Evolutionary conservation across 1,140 invertebrate species (phyloP).

Genomic region (Brachionus koreanus): DNA sequence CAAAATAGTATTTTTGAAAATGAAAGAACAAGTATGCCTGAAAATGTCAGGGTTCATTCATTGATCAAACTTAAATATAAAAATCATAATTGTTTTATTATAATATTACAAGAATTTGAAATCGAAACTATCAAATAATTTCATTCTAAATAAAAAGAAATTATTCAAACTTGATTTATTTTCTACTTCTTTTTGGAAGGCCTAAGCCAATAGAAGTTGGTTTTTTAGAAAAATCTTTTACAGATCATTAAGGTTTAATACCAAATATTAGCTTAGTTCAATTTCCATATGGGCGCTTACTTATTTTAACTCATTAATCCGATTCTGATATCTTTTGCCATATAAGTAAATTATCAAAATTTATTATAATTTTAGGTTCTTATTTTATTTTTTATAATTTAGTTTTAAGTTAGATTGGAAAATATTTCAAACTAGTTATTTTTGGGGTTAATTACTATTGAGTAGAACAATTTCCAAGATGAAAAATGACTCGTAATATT

Average conservation of each 20-base stretch:
- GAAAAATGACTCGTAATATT: not conserved
- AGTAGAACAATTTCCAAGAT: not conserved
- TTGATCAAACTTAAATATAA: not conserved
- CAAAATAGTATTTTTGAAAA: not conserved
- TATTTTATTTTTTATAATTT: not conserved
- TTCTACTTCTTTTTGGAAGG: not conserved
- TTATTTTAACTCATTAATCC: not conserved
- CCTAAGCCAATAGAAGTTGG: not conserved
- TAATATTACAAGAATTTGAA: not conserved
- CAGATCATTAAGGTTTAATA: not conserved
- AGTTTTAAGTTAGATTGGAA: not conserved
- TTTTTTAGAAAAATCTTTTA: not conserved
- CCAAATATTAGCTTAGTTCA: not conserved
- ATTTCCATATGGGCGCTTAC: not conserved
- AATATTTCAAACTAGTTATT: not conserved
- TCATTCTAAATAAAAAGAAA: not conserved
- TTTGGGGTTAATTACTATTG: not conserved
- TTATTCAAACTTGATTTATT: not conserved
- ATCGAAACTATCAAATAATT: not conserved
- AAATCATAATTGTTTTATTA: not conserved
- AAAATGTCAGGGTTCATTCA: not conserved
- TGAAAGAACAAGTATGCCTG: not conserved
- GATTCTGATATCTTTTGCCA: not conserved
- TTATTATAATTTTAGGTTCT: constrained; percentile 17
- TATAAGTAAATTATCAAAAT: constrained; percentile 22